A percentile compares a stretch with the other conserved stretches of the same genome.
Conservation (phyloP, 2,888 invertebrate species). For the Gastracanthus pulcherrimus region DNA sequence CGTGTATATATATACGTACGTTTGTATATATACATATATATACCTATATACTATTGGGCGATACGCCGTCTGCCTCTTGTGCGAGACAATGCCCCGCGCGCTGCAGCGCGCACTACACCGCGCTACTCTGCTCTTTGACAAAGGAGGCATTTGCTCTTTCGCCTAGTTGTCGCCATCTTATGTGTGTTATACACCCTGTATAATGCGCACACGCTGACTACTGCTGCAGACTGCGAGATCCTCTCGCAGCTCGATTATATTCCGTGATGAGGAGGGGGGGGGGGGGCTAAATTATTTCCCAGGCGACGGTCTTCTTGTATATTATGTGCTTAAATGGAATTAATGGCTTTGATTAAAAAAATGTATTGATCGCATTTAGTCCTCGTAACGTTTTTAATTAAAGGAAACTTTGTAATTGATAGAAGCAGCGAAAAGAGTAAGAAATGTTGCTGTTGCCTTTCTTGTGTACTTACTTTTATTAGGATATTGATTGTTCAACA, state of each 20-base stretch:
- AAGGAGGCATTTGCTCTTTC: constrained; percentile 48
- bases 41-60: constrained; percentile 33
- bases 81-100: constrained; percentile 50
- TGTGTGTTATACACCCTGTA: not conserved
- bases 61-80: constrained; percentile 43
- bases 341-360: constrained; percentile 14
- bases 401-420: not conserved
- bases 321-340: not conserved
- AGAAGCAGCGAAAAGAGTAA: not conserved
- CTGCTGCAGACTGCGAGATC: not conserved
- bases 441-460: not conserved
- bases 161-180: constrained; percentile 40
- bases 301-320: not conserved
- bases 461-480: not conserved
- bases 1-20: not conserved
- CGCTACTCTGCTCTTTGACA: constrained; percentile 33
- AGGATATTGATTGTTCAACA: too few relatives aligned
- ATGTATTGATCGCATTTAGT: not conserved
- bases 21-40: not conserved
- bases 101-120: constrained; percentile 42
- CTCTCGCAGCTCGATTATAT: constrained; percentile 20
- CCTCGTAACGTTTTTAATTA: not conserved
- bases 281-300: constrained; percentile 29
- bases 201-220: not conserved
- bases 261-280: too few relatives aligned